phyloP scores from a whole-genome alignment of 2,113 vertebrate species.

The Mungos mungo region DNA sequence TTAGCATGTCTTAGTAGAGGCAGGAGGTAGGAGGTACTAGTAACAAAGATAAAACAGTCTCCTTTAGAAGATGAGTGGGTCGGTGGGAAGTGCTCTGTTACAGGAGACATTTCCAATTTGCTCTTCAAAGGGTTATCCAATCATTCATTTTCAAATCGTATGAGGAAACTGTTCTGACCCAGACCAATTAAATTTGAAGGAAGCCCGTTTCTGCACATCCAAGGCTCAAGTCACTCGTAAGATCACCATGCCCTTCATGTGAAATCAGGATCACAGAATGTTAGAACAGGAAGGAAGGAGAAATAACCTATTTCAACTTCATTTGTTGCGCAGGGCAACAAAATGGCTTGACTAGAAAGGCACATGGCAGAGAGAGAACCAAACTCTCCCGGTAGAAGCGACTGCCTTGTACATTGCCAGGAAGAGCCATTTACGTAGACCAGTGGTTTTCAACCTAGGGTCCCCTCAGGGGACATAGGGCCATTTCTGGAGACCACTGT shows the following conservation, averaged over 20 bases:
- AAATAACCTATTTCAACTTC: not conserved
- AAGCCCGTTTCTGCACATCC: not conserved
- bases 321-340: not conserved
- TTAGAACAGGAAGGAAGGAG: not conserved
- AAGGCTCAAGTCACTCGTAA: not conserved
- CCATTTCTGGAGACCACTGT: not conserved
- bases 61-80: not conserved
- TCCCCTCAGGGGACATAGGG: not conserved
- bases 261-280: not conserved
- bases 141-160: not conserved
- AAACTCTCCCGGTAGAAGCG: not conserved
- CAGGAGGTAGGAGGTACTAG: not conserved
- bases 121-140: not conserved
- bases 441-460: not conserved
- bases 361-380: not conserved
- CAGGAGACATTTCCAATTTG: not conserved
- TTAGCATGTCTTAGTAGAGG: not conserved
- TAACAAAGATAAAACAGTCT: conserved; percentile 36
- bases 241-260: not conserved
- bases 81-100: not conserved
- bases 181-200: not conserved
- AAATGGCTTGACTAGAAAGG: not conserved
- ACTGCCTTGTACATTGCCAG: not conserved
- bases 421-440: not conserved
- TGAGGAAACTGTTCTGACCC: not conserved